Conservation (phyloP, 2,888 invertebrate genomes). For the Drosophila fulvimacula region DNA sequence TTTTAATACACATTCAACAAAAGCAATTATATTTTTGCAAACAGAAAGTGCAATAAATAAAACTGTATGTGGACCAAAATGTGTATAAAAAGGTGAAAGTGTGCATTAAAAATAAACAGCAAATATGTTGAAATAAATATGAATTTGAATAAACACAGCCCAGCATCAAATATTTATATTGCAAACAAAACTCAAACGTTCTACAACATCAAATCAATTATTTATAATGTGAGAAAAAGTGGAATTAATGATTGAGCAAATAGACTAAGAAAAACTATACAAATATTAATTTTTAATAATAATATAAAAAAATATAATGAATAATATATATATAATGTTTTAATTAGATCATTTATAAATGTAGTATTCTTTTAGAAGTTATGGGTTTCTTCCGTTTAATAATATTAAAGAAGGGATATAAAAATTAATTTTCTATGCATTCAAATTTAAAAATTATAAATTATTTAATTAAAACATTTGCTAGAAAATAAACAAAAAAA, state of each 20-base stretch:
- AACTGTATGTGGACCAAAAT: neutral
- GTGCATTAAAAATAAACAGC: slow-evolving; percentile 6
- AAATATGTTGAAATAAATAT: neutral
- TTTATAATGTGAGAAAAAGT: neutral
- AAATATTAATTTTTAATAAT: too few relatives aligned
- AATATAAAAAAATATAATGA: too few relatives aligned
- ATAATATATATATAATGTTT: too few relatives aligned
- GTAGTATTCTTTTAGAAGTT: too few relatives aligned
- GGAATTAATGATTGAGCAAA: neutral
- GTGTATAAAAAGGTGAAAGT: neutral
- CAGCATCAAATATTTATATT: slow-evolving; percentile 11
- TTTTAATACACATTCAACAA: neutral
- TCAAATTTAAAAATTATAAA: neutral
- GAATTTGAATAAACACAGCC: slow-evolving; percentile 14
- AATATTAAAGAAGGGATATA: too few relatives aligned
- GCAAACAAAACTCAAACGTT: neutral
- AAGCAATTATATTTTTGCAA: slow-evolving; percentile 1
- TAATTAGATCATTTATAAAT: too few relatives aligned
- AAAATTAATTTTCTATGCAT: neutral
- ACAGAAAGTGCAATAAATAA: slow-evolving; percentile 24
- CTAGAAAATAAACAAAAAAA: neutral
- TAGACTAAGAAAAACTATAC: too few relatives aligned
- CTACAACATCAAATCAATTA: slow-evolving; percentile 11
- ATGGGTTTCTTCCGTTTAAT: too few relatives aligned
- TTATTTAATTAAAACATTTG: neutral